Conservation (phyloP, 2,113 vertebrate genomes). For the Cervus canadensis region DNA sequence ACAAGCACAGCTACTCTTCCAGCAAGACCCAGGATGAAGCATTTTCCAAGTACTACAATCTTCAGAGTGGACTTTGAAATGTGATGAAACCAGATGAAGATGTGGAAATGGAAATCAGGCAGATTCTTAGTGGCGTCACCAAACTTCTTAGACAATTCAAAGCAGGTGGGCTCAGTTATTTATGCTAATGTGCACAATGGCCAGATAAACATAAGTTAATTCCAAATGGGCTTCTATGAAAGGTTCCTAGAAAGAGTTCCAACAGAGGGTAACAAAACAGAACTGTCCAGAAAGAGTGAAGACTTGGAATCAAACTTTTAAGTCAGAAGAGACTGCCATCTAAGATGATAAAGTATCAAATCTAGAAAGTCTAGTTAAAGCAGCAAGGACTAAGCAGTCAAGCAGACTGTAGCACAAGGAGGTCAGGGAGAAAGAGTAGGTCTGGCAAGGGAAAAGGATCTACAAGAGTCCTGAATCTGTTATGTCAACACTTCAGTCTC, state of each 20-base stretch:
- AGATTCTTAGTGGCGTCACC: neutral
- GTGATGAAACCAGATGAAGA: neutral
- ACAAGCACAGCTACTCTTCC: neutral
- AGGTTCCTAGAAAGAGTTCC: neutral
- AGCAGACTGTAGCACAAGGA: neutral
- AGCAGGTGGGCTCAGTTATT: neutral
- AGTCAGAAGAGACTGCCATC: neutral
- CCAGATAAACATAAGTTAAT: conserved; percentile 7
- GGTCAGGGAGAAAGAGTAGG: neutral
- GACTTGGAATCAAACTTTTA: neutral
- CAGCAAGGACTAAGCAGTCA: neutral
- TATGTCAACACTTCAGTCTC: neutral
- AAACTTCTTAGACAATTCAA: conserved; percentile 20
- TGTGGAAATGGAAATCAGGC: neutral
- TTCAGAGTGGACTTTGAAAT: neutral
- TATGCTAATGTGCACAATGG: neutral
- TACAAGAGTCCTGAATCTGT: neutral
- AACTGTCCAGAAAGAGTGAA: neutral
- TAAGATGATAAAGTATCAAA: neutral
- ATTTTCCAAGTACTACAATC: neutral
- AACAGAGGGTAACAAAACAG: neutral
- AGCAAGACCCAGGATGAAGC: neutral
- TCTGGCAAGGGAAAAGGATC: neutral
- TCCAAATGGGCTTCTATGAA: conserved; percentile 11
- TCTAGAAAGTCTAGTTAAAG: neutral